Conservation (phyloP, 2,797 vertebrate genomes). For the Neosilurus mollespiculum region DNA sequence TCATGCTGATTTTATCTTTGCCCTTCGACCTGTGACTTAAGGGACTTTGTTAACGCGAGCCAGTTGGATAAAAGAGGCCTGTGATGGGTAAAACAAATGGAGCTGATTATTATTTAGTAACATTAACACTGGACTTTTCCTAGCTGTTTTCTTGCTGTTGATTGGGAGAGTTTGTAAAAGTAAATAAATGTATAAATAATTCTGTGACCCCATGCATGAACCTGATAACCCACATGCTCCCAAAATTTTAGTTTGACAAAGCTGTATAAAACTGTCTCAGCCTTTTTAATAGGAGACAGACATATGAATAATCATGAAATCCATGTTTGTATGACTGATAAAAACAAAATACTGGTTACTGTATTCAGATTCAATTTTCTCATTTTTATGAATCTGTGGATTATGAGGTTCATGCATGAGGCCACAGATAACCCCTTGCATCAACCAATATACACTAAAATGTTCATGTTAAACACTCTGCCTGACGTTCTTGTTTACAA, state of each 20-base stretch:
- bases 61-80: background rate
- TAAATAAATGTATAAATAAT: background rate
- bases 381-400: no score
- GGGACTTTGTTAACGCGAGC: background rate
- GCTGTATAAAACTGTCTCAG: no score
- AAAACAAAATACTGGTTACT: no score
- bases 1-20: conserved; percentile 16
- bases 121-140: no score
- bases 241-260: no score
- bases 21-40: conserved; percentile 2
- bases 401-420: no score
- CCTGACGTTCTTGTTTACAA: background rate
- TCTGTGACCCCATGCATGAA: background rate
- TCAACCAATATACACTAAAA: background rate
- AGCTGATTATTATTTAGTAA: background rate
- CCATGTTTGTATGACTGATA: no score
- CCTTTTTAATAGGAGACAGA: no score
- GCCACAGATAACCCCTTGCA: background rate
- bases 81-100: background rate
- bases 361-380: no score
- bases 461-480: background rate
- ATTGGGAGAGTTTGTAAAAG: background rate
- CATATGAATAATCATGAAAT: no score
- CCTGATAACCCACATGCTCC: no score
- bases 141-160: background rate